phyloP scores from a whole-genome alignment of 2,113 vertebrate genomes.

The Tragelaphus strepsiceros region DNA sequence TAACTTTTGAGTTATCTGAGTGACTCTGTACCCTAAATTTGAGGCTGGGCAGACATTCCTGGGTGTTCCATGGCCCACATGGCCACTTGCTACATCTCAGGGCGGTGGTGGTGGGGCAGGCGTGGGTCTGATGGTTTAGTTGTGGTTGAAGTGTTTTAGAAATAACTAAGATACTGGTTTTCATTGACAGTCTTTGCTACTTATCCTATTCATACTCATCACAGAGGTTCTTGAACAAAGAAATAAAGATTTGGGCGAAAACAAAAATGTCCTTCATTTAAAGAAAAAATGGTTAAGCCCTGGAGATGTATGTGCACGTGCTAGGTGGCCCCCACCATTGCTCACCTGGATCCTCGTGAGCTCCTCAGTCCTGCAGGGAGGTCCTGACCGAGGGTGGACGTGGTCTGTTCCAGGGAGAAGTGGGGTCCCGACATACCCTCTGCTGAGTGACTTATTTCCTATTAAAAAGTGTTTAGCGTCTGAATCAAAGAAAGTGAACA shows the following conservation, averaged over 20 bases:
- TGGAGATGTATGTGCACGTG: neutral
- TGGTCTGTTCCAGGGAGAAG: neutral
- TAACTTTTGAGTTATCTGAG: neutral
- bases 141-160: neutral
- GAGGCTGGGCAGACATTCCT: neutral
- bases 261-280: neutral
- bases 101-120: accelerated
- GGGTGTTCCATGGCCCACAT: neutral
- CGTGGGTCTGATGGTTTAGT: neutral
- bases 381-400: neutral
- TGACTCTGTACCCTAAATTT: neutral
- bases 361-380: neutral
- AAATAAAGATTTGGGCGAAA: neutral
- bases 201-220: neutral
- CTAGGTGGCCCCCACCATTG: neutral
- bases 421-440: neutral
- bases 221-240: neutral
- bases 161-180: neutral
- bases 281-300: neutral
- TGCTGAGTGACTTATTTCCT: neutral
- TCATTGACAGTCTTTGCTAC: neutral
- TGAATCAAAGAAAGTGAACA: neutral
- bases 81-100: neutral
- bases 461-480: neutral
- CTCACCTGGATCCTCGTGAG: neutral